phyloP scores from a whole-genome alignment of 2,797 vertebrate genomes.

The Poliocrania exsul region DNA sequence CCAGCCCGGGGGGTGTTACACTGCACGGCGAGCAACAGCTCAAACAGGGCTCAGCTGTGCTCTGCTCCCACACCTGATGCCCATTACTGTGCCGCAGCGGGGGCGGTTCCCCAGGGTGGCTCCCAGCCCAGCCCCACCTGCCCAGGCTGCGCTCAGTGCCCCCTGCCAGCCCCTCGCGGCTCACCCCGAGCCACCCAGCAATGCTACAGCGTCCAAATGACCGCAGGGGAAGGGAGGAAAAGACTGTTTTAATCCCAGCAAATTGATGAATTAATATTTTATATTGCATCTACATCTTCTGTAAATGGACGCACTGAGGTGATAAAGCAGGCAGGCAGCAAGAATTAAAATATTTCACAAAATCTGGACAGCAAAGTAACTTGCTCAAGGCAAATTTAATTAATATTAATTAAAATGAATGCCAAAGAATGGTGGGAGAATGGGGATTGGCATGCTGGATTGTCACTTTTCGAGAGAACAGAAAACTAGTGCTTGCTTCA shows the following conservation, averaged over 20 bases:
- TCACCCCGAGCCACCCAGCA: background rate
- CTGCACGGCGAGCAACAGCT: background rate
- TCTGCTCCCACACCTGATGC: background rate
- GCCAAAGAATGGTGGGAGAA: background rate
- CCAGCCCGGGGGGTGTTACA: too few relatives aligned
- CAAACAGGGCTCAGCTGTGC: background rate
- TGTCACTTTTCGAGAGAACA: background rate
- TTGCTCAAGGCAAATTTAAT: conserved; percentile 2
- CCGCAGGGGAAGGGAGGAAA: background rate
- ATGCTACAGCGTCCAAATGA: background rate
- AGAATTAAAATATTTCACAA: background rate
- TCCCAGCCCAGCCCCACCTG: background rate
- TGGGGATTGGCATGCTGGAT: background rate
- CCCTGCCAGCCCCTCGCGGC: background rate
- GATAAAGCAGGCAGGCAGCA: background rate
- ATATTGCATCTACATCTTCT: background rate
- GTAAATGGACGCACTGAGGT: background rate
- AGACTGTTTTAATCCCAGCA: background rate
- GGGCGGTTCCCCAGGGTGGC: background rate
- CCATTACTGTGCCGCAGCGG: background rate
- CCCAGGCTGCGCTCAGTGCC: background rate
- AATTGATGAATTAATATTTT: conserved; percentile 3
- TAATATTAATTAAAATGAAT: conserved; percentile 18
- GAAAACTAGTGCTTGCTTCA: background rate
- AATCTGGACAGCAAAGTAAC: background rate